A percentile compares a stretch with the other conserved stretches of the same genome.
These are phyloP conservation scores for Lamellibrachia columna DNA, from an alignment of 2,888 invertebrate genomes.

Conservation along the genomic window DNA sequence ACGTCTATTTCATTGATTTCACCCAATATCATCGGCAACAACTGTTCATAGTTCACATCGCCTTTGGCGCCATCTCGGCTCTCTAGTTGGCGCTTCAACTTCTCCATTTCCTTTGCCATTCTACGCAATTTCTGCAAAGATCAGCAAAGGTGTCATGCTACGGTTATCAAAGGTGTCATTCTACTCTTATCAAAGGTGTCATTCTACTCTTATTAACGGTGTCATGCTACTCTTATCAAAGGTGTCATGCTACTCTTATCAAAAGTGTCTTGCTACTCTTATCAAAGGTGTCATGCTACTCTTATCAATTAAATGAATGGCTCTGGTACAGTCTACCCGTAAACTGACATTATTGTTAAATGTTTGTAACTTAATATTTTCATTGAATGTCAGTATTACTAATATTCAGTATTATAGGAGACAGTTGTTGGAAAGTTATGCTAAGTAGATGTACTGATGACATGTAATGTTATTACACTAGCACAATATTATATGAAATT, in stretches of 20 bases:
- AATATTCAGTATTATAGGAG: no score
- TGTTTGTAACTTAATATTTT: no score
- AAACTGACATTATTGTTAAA: no score
- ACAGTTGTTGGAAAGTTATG: no score
- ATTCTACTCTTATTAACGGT: neutral
- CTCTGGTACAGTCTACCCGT: no score
- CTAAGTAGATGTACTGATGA: no score
- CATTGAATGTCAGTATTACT: no score
- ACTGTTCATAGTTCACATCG: neutral
- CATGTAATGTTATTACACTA: no score
- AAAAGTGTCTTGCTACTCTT: neutral
- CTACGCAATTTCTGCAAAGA: constrained; percentile 13
- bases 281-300: no score
- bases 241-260: neutral
- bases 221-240: no score
- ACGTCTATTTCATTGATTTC: neutral
- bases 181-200: neutral
- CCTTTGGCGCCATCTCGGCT: neutral
- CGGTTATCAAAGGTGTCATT: neutral
- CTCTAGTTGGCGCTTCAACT: neutral
- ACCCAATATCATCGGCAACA: neutral
- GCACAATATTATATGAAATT: no score
- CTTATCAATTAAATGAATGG: no score
- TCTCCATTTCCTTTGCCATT: constrained; percentile 20
- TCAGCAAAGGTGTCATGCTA: neutral